These are phyloP conservation scores for Pseudoips prasinana DNA, from an alignment of 2,888 invertebrate genomes.

Conservation along the genomic window DNA sequence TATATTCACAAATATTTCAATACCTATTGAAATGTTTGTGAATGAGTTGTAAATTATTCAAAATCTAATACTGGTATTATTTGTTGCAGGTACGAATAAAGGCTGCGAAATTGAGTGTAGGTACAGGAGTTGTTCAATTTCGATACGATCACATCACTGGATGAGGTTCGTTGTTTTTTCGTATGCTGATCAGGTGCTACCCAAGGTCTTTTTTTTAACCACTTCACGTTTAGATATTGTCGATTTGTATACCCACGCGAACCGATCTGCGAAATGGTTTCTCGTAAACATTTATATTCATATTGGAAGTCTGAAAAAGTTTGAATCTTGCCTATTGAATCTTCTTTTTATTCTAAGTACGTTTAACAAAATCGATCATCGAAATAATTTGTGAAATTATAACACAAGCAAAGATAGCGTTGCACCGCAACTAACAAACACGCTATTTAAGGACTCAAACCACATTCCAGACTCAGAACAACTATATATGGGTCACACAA, in stretches of 20 bases:
- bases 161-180: slow-evolving; percentile 10
- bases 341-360: too few species aligned
- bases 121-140: slow-evolving; percentile 13
- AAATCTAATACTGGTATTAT: background rate
- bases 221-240: slow-evolving; percentile 49
- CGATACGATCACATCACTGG: slow-evolving; percentile 12
- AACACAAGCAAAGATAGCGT: too few species aligned
- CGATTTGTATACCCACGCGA: slow-evolving; percentile 40
- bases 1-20: too few species aligned
- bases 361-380: too few species aligned
- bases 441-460: too few species aligned
- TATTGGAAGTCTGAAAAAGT: slow-evolving; percentile 1
- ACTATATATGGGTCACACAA: too few species aligned
- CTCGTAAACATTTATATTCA: slow-evolving; percentile 51
- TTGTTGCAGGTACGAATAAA: slow-evolving; percentile 6
- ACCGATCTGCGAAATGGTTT: slow-evolving; percentile 37
- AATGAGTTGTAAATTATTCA: too few species aligned
- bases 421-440: too few species aligned
- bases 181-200: slow-evolving; percentile 39
- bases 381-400: too few species aligned
- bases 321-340: slow-evolving; percentile 1
- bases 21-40: too few species aligned
- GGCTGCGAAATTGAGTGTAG: slow-evolving; percentile 7
- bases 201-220: slow-evolving; percentile 26
- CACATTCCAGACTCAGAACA: too few species aligned